phyloP scores from a whole-genome alignment of 2,888 invertebrate species.

The Cantharis lateralis region DNA sequence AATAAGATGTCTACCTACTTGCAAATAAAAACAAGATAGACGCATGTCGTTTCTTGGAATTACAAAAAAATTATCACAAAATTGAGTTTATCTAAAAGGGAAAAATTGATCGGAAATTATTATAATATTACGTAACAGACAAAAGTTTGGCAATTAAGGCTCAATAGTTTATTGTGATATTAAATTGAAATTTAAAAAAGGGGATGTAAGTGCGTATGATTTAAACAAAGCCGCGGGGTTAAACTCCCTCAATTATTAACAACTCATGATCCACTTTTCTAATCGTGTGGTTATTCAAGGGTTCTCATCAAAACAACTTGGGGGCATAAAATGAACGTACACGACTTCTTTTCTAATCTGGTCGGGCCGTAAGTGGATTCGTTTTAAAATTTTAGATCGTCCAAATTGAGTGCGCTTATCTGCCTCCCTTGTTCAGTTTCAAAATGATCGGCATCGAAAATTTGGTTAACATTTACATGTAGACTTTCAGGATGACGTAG shows the following conservation, averaged over 20 bases:
- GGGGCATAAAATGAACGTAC: conserved; percentile 51
- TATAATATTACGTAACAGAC: background rate
- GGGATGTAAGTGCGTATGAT: conserved; percentile 8
- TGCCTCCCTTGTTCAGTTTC: background rate
- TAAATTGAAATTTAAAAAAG: background rate
- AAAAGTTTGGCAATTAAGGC: background rate
- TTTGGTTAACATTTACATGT: background rate
- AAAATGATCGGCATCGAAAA: background rate
- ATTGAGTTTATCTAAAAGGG: background rate
- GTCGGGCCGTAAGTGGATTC: background rate
- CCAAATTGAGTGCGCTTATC: background rate
- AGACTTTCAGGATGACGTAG: background rate
- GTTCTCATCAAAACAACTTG: conserved; percentile 46
- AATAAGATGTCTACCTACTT: background rate
- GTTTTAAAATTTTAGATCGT: background rate
- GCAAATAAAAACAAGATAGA: background rate
- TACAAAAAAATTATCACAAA: background rate
- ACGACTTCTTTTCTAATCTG: conserved; percentile 13
- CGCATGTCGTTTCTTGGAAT: background rate
- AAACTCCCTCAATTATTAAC: conserved; percentile 52
- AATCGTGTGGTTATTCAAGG: conserved; percentile 49
- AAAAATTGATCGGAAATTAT: background rate
- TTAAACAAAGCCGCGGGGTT: conserved; percentile 35
- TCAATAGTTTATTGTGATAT: background rate
- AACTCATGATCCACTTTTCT: conserved; percentile 49